Evolutionary conservation across 2,888 invertebrate genomes (phyloP).

Genomic region (Hedychridium roseum): DNA sequence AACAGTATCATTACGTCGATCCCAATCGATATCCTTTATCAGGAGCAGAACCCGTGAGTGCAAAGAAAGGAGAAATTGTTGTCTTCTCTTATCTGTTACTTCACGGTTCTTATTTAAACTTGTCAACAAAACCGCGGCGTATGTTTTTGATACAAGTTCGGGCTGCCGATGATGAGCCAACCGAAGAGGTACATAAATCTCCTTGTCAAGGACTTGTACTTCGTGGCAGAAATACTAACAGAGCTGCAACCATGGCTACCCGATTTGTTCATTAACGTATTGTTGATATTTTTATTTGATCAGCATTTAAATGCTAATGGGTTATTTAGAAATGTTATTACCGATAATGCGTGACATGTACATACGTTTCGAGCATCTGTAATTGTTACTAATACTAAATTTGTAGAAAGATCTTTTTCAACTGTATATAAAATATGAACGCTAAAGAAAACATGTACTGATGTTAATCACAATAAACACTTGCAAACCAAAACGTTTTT

Average conservation of each 20-base stretch:
- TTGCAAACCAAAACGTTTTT: not conserved
- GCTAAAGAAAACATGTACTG: not conserved
- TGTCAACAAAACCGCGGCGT: constrained; percentile 63
- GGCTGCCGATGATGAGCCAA: constrained; percentile 67
- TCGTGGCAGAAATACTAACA: constrained; percentile 64
- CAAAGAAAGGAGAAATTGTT: constrained; percentile 68
- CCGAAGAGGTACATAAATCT: constrained; percentile 60
- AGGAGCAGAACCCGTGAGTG: constrained; percentile 65
- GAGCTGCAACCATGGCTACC: constrained; percentile 57
- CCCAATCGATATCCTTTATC: constrained; percentile 65
- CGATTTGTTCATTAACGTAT: constrained; percentile 36
- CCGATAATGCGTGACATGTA: too few species aligned
- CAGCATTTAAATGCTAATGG: too few species aligned
- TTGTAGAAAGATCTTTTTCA: constrained; percentile 3
- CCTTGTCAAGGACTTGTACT: constrained; percentile 69
- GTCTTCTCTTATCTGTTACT: constrained; percentile 69
- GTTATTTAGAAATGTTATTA: too few species aligned
- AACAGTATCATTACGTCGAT: constrained; percentile 66
- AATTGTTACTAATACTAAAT: too few species aligned
- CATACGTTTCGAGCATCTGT: too few species aligned
- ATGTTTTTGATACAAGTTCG: constrained; percentile 69
- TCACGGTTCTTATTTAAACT: constrained; percentile 69
- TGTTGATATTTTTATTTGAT: too few species aligned
- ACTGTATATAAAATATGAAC: not conserved
- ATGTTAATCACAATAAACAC: too few species aligned